Conservation (phyloP, 2,888 invertebrate genomes). For the Xestia sexstrigata region DNA sequence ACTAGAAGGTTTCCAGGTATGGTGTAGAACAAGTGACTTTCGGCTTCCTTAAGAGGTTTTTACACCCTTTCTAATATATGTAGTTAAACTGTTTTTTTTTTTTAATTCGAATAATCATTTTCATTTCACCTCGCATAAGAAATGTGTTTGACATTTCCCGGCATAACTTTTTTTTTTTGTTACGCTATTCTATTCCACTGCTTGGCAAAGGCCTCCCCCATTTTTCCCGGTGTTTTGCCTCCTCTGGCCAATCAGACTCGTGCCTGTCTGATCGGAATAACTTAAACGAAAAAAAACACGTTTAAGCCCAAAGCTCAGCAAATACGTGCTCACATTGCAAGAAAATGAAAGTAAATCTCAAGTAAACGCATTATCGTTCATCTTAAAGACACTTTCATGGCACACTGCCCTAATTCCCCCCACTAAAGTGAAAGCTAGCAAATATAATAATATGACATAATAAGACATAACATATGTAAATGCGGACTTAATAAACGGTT, state of each 20-base stretch:
- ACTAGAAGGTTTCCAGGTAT: too few species aligned
- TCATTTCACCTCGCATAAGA: background rate
- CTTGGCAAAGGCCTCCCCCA: too few species aligned
- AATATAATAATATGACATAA: conserved; percentile 76
- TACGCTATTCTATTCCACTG: too few species aligned
- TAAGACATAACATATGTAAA: conserved; percentile 75
- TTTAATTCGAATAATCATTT: background rate
- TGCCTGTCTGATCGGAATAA: too few species aligned
- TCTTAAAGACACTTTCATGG: conserved; percentile 63
- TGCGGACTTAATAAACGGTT: conserved; percentile 33
- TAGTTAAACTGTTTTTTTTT: background rate
- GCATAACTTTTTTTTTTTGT: too few species aligned
- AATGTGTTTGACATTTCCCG: background rate
- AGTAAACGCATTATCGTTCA: conserved; percentile 54
- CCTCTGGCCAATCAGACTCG: too few species aligned
- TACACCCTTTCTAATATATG: too few species aligned
- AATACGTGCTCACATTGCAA: conserved; percentile 19
- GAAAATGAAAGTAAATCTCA: conserved; percentile 58
- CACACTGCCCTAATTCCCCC: conserved; percentile 78
- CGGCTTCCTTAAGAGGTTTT: too few species aligned
- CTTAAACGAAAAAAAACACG: conserved; percentile 10
- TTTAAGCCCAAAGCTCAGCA: conserved; percentile 15
- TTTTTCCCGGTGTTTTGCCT: too few species aligned
- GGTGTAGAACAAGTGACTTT: too few species aligned
- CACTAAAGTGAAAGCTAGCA: conserved; percentile 78